Base-by-base conservation (phyloP, 2,888 invertebrate genomes). In the Dinocampus coccinellae region DNA sequence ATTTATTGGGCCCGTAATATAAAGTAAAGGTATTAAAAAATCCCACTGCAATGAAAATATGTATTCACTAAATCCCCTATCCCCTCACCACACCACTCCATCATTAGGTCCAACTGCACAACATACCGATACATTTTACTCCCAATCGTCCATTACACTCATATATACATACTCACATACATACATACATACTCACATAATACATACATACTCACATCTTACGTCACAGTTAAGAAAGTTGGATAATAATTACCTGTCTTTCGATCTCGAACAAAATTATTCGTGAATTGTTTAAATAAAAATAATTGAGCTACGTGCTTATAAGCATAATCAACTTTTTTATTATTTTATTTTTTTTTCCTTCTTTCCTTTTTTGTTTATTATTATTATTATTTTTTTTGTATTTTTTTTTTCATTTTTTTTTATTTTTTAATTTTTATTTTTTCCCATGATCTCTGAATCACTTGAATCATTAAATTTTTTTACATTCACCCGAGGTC, bases 221-320 rank as follows among this genome's bases (percentile, higher is more conserved):
- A 81, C 83, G 76, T 82, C 79, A 83, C 73, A 73, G 70, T 76
- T 70, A 78, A 76, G 79, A 81, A 80, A 81, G 81, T 81, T 80
- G 79, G 39, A 33, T 79, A 81, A 81, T 79, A 67, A 62, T 74
- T 61, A 62, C 65, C 34, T 53, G 11, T 29, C 52, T 24, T 33
- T 52, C 55, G 34, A 34, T 65, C 55, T 65, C 16, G 52, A 34
- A n/a, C n/a, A 33, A n/a, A 61, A 39, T 39, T 39, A 39, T 29
- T 39, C 39, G 24, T 16, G 9, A 47, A 47, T 7, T 16, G 16
- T 47, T 47, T 47, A 16, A 20, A 16, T 16, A 47, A 47, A n/a
- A 39, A 39, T 39, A n/a, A n/a, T n/a, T n/a, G n/a, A n/a, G n/a
- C n/a, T n/a, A n/a, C n/a, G n/a, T n/a, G n/a, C n/a, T n/a, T n/a